These are phyloP conservation scores for Periphyllus acericola DNA, from an alignment of 2,888 invertebrate genomes.

Conservation along the genomic window DNA sequence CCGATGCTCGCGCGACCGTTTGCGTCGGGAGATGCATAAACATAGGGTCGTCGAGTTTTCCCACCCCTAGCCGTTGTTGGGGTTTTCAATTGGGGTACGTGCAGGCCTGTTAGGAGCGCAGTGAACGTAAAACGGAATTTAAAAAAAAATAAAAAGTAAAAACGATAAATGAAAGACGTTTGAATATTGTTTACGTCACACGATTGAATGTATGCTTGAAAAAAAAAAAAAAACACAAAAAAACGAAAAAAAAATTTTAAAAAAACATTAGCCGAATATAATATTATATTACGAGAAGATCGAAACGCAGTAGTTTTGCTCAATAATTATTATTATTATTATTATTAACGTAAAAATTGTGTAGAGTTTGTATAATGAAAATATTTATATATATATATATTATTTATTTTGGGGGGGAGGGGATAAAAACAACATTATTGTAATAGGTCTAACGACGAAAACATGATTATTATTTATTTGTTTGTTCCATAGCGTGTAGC, in stretches of 20 bases:
- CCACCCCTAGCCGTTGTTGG: too few species aligned
- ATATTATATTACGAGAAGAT: background rate
- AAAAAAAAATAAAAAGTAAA: background rate
- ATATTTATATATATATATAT: constrained; percentile 35
- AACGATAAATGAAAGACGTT: constrained; percentile 13
- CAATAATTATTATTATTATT: constrained; percentile 41
- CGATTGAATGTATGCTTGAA: constrained; percentile 31
- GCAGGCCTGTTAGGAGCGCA: background rate
- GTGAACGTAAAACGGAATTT: too few species aligned
- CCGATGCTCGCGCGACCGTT: too few species aligned
- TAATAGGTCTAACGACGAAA: constrained; percentile 38
- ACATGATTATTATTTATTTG: constrained; percentile 39
- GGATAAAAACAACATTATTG: constrained; percentile 39
- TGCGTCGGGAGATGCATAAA: background rate
- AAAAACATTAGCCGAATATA: constrained; percentile 43
- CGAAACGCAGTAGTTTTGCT: constrained; percentile 61
- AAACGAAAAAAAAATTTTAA: background rate
- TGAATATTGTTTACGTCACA: constrained; percentile 40
- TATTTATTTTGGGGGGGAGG: constrained; percentile 39
- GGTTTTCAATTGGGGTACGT: background rate
- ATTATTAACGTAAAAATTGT: background rate
- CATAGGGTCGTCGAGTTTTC: too few species aligned
- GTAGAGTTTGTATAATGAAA: constrained; percentile 51
- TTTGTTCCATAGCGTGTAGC: constrained; percentile 27
- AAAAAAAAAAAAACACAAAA: background rate